Percentiles rank a stretch among this genome's conserved stretches.
Conservation (phyloP, 2,888 invertebrate genomes). For the Heliconius ismenius region DNA sequence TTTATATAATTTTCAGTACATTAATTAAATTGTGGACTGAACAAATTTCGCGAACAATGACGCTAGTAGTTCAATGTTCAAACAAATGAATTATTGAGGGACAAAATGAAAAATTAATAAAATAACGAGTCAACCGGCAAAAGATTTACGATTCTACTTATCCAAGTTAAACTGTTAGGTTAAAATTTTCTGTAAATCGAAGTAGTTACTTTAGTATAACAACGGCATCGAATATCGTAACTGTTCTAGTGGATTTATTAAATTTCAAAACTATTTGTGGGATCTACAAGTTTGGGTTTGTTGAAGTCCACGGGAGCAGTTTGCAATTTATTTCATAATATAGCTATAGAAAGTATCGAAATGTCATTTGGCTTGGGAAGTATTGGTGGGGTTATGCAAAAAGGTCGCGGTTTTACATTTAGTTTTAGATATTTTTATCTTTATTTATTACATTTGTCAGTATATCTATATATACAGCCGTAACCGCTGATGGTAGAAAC, state of each 20-base stretch:
- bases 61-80: conserved; percentile 6
- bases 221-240: conserved; percentile 47
- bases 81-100: conserved; percentile 28
- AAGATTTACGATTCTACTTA: conserved; percentile 41
- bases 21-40: conserved; percentile 7
- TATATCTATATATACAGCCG: too few species aligned
- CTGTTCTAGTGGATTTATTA: conserved; percentile 47
- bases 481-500: too few species aligned
- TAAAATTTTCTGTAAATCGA: conserved; percentile 34
- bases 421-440: neutral
- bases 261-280: conserved; percentile 49
- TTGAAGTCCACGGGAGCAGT: conserved; percentile 31
- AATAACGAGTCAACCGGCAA: conserved; percentile 36
- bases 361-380: neutral
- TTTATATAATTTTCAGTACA: conserved; percentile 7
- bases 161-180: conserved; percentile 36
- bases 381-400: neutral
- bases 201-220: conserved; percentile 38
- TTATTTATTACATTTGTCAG: neutral
- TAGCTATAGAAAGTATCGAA: conserved; percentile 16
- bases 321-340: conserved; percentile 26
- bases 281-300: conserved; percentile 43
- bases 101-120: conserved; percentile 39
- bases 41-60: conserved; percentile 14
- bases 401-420: neutral